These are phyloP conservation scores for Darevskia nairensis DNA, from an alignment of 2,797 vertebrate species.

Conservation along the genomic window DNA sequence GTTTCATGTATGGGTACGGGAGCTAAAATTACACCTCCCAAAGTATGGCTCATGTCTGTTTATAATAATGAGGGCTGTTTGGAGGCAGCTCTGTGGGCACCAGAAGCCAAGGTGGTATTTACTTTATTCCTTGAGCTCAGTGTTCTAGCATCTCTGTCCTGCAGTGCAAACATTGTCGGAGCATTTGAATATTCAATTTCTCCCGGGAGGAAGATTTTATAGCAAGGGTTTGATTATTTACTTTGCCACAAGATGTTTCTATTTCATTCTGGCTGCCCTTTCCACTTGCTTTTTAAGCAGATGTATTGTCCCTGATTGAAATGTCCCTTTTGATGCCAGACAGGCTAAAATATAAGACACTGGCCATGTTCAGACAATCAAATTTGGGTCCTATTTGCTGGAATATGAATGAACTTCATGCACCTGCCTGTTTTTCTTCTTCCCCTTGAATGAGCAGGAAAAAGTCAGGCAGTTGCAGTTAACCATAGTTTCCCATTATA, in stretches of 20 bases:
- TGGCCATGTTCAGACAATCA: not conserved
- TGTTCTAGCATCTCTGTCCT: constrained; percentile 42
- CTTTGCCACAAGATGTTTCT: constrained; percentile 29
- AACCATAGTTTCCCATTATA: not conserved
- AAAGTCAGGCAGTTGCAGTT: not conserved
- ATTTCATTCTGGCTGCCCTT: constrained; percentile 25
- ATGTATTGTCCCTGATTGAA: constrained; percentile 28
- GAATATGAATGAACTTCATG: not conserved
- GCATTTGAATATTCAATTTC: constrained; percentile 40
- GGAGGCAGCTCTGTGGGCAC: constrained; percentile 35
- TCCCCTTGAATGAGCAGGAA: not conserved
- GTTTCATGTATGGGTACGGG: constrained; percentile 29
- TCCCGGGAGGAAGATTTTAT: constrained; percentile 26
- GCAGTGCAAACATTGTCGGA: constrained; percentile 34
- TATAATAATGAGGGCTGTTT: constrained; percentile 52
- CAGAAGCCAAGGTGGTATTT: constrained; percentile 23
- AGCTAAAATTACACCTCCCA: constrained; percentile 50
- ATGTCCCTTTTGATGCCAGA: constrained; percentile 23
- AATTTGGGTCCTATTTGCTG: not conserved
- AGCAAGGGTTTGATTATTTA: constrained; percentile 10
- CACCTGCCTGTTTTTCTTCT: not conserved
- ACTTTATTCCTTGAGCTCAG: constrained; percentile 23
- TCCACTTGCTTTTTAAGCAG: constrained; percentile 41
- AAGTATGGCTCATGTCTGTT: constrained; percentile 44
- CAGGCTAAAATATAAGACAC: not conserved